Evolutionary conservation across 2,888 invertebrate species (phyloP), one percentile per base, ranked within the genome.

Genomic region (Helleia helle): DNA sequence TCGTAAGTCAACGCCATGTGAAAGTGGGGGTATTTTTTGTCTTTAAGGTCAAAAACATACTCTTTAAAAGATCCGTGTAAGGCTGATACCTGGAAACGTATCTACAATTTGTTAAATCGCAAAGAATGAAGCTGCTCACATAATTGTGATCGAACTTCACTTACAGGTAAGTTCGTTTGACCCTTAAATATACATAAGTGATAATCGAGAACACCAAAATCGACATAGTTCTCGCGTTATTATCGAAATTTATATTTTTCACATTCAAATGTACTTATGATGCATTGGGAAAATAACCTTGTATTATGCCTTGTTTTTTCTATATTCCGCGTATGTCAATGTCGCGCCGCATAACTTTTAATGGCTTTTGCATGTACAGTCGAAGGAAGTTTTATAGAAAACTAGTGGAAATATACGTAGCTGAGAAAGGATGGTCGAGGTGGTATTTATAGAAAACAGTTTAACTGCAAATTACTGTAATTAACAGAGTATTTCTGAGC

Each of bases 251-350:
- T 22, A 34, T 34, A 13, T 18, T 7, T n/a, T 18, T 12, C 11
- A 7, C 34, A 34, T 34, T 34, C 18, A 22, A 34, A 34, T 34
- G 18, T 18, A 34, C 22, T 11, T n/a, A n/a, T n/a, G n/a, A n/a
- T 34, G 34, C 34, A 34, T 18, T 34, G 22, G 18, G 11, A 34
- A 22, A 34, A 34, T 34, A 34, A 34, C 34, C 22, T 34, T 22
- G 22, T 9, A n/a, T n/a, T n/a, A n/a, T n/a, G 18, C 11, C 11
- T 18, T 34, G 34, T 34, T 34, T 34, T 34, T 34, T 34, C 34
- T 34, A n/a, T 34, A 34, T 34, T 34, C 34, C 34, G 30, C 15
- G 34, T 34, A 34, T 34, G 34, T 34, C 34, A 34, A 34, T 34
- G 34, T 34, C 34, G 12, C 18, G 22, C 18, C 34, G 22, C 34